Percentiles rank a stretch among this genome's conserved stretches.
These are phyloP conservation scores for Oxyura jamaicensis DNA, from an alignment of 2,113 vertebrate genomes.

Conservation along the genomic window DNA sequence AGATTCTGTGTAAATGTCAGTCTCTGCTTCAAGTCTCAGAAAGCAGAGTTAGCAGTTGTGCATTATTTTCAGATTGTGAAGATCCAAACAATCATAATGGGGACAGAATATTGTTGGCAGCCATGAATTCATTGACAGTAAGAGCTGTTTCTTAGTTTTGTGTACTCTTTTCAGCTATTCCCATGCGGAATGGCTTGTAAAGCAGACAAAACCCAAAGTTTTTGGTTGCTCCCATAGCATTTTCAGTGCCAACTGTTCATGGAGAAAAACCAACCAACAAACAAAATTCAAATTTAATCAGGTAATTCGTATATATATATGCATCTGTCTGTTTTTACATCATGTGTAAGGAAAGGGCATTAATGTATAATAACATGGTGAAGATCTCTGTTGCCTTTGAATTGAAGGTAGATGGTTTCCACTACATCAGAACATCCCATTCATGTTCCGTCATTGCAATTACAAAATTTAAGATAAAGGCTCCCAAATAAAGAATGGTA, in stretches of 20 bases:
- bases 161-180: neutral
- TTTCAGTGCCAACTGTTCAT: neutral
- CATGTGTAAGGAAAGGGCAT: neutral
- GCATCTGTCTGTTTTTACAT: neutral
- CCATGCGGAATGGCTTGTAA: neutral
- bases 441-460: neutral
- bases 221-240: neutral
- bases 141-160: neutral
- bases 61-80: neutral
- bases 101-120: neutral
- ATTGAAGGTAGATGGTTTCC: neutral
- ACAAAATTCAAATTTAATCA: neutral
- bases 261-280: neutral
- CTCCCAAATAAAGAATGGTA: neutral
- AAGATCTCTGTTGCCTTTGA: neutral
- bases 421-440: neutral
- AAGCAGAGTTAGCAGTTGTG: neutral
- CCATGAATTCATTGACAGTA: neutral
- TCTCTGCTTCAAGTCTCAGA: neutral
- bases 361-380: neutral
- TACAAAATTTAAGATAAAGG: neutral
- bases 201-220: neutral
- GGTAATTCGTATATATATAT: neutral
- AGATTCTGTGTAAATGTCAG: neutral
- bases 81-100: neutral